These are phyloP conservation scores for Hydrotaea cyrtoneurina DNA, from an alignment of 2,888 invertebrate genomes.

Conservation along the genomic window DNA sequence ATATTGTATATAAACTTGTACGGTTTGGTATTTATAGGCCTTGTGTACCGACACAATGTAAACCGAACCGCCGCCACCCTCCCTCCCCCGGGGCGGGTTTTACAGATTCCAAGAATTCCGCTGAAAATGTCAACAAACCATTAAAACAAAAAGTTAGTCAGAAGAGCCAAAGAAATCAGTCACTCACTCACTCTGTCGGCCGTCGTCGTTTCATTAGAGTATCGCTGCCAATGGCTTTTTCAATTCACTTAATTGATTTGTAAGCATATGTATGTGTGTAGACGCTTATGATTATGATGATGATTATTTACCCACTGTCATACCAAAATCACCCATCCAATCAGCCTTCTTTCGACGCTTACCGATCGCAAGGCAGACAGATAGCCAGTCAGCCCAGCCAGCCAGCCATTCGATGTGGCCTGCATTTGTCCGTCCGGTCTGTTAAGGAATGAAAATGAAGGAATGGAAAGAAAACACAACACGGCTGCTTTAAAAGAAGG, in stretches of 20 bases:
- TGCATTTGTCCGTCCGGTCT: neutral
- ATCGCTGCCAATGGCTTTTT: slow-evolving; percentile 41
- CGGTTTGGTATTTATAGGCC: neutral
- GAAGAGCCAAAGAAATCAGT: slow-evolving; percentile 33
- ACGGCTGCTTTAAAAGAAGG: slow-evolving; percentile 50
- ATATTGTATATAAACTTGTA: slow-evolving; percentile 36
- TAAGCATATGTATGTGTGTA: slow-evolving; percentile 39
- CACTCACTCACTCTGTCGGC: neutral
- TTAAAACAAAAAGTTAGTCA: slow-evolving; percentile 32
- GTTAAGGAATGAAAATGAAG: too few species aligned
- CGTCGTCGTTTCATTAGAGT: slow-evolving; percentile 20
- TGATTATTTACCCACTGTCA: slow-evolving; percentile 43
- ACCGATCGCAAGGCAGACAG: neutral
- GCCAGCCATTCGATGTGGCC: slow-evolving; percentile 21
- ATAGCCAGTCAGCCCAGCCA: slow-evolving; percentile 25
- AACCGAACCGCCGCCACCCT: slow-evolving; percentile 16
- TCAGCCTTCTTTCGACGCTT: slow-evolving; percentile 27
- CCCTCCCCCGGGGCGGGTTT: slow-evolving; percentile 73
- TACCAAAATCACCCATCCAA: slow-evolving; percentile 39
- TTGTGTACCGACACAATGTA: slow-evolving; percentile 17
- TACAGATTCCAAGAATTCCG: slow-evolving; percentile 76
- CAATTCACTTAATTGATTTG: slow-evolving; percentile 62
- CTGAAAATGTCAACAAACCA: slow-evolving; percentile 72
- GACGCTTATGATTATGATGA: slow-evolving; percentile 52
- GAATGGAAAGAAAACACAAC: neutral